A percentile compares a stretch with the other conserved stretches of the same genome.
phyloP scores from a whole-genome alignment of 2,113 vertebrate genomes.

The Nicator chloris region DNA sequence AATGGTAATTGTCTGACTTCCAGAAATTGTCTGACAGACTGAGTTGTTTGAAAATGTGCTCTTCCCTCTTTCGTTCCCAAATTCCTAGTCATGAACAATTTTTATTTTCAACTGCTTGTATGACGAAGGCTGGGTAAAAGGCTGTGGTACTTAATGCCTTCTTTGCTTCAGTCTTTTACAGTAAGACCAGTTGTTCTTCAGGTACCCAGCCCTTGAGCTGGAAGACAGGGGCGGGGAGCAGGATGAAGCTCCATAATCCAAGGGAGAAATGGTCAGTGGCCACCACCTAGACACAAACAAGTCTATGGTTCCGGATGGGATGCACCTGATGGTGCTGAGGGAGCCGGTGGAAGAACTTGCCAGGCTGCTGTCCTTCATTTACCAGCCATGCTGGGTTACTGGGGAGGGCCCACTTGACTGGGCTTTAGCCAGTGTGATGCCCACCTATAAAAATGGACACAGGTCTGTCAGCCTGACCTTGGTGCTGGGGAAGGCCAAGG shows the following conservation, averaged over 20 bases:
- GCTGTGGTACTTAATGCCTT: background rate
- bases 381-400: background rate
- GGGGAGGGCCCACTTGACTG: background rate
- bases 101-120: background rate
- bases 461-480: background rate
- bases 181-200: background rate
- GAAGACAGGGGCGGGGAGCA: background rate
- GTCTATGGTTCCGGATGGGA: rapidly evolving
- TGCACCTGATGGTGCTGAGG: background rate
- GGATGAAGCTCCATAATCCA: background rate
- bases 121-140: background rate
- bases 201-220: background rate
- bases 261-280: background rate
- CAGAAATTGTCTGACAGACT: conserved; percentile 29
- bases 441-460: background rate
- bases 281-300: background rate
- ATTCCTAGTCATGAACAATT: background rate
- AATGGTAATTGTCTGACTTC: conserved; percentile 42
- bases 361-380: background rate
- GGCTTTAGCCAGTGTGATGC: background rate
- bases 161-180: background rate
- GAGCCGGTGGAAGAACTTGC: background rate
- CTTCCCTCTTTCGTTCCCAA: conserved; percentile 3
- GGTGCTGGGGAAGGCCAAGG: background rate
- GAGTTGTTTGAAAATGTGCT: conserved; percentile 14